Evolutionary conservation across 2,797 vertebrate genomes (phyloP).

Genomic region (Pseudochaenichthys georgianus): DNA sequence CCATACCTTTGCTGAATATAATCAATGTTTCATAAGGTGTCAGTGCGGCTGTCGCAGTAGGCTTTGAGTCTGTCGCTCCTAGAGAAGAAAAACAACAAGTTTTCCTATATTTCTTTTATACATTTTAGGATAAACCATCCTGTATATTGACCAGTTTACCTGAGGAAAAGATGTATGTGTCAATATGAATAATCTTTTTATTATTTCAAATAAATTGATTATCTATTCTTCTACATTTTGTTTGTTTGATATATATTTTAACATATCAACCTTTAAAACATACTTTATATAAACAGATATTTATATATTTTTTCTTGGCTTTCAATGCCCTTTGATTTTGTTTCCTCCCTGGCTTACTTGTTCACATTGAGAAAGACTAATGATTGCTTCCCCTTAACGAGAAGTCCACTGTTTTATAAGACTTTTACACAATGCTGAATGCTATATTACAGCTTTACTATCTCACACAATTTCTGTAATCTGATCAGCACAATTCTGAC

Average conservation of each 20-base stretch:
- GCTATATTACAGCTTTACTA: conserved; percentile 12
- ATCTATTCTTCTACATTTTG: background rate
- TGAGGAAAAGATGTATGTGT: background rate
- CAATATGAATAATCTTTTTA: background rate
- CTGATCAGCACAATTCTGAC: conserved; percentile 17
- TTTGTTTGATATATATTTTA: background rate
- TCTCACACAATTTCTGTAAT: conserved; percentile 6
- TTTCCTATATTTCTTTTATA: background rate
- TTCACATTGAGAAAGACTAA: conserved; percentile 29
- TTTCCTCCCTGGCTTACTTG: conserved; percentile 1
- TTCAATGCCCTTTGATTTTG: background rate
- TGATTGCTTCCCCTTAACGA: conserved; percentile 21
- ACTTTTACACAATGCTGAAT: conserved; percentile 10
- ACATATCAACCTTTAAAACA: background rate
- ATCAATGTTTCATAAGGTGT: conserved; percentile 54
- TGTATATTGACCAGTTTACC: background rate
- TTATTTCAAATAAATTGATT: background rate
- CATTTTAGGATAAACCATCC: background rate
- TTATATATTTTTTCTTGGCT: background rate
- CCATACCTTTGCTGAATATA: conserved; percentile 33
- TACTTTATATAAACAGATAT: conserved; percentile 8
- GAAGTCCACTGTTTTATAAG: conserved; percentile 26
- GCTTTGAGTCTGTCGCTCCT: background rate
- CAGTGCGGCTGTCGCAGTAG: conserved; percentile 18
- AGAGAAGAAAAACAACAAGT: background rate